Evolutionary conservation across 2,113 vertebrate genomes (phyloP), one percentile per base, ranked within the genome.

Genomic region (Pterocles orientalis): DNA sequence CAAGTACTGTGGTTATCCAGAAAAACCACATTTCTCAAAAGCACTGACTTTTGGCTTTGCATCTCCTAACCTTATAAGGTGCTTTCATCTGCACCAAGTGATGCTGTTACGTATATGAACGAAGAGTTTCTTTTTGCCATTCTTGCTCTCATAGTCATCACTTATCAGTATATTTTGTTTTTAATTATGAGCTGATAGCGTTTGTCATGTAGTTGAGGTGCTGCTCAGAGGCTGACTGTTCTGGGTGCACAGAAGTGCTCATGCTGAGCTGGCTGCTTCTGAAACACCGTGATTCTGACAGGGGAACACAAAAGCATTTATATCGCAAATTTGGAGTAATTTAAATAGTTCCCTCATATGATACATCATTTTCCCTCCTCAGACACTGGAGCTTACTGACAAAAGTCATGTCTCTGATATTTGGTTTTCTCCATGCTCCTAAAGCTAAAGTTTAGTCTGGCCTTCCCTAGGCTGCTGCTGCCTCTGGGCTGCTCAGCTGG

Each of bases 21-120:
- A 91, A 92, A 91, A 89, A 48, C 5, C 66, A 60, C 48, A 57
- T 89, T 89, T 94, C 86, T 94, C 57, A 68, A 82, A 95, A 95
- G 69, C 53, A 53, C 34, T 79, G 72, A 28, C 81, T 79, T 90
- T 45, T 61, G 82, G 15, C 61, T 95, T 95, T 92, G 72, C 39
- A 78, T 62, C 81, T 88, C 33, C 43, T 66, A 39, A 25, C 28
- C 56, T 71, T 66, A 14, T 23, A 53, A 31, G 69, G 65, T 57
- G 60, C 25, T 94, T 20, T 79, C 48, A 48, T 65, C 54, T n/a
- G 41, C 15, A n/a, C 50, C 26, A 57, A 77, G 16, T 5, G 62
- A 88, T 23, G 54, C 41, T 65, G 39, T 70, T 61, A 36, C 1
- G 3, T 25, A 4, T 21, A 16, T 21, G 23, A 91, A 51, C 31